Conservation (phyloP, 2,797 vertebrate species). For the Silurus aristotelis region DNA sequence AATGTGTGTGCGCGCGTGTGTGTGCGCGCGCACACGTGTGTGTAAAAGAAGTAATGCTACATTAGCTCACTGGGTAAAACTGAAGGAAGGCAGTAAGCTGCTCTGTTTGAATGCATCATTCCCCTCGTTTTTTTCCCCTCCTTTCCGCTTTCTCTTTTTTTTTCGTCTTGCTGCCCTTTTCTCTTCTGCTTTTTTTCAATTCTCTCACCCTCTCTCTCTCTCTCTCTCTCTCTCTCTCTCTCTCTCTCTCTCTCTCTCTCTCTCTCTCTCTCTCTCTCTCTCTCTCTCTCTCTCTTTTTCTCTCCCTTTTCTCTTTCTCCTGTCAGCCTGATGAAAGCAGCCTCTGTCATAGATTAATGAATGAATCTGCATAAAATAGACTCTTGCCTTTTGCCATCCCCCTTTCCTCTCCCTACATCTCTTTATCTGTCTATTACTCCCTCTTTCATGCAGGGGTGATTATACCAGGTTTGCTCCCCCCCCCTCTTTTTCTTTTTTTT, state of each 20-base stretch:
- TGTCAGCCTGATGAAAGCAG: slow-evolving; percentile 68
- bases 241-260: slow-evolving; percentile 25
- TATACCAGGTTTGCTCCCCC: slow-evolving; percentile 15
- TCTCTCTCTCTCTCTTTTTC: slow-evolving; percentile 4
- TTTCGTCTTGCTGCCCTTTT: neutral
- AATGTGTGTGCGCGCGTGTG: slow-evolving; percentile 37
- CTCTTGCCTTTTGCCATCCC: slow-evolving; percentile 51
- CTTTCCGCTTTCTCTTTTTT: slow-evolving; percentile 35
- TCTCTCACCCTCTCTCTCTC: neutral
- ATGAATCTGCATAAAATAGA: slow-evolving; percentile 75
- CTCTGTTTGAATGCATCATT: slow-evolving; percentile 20
- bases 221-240: slow-evolving; percentile 31
- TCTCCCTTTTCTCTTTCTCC: slow-evolving; percentile 35
- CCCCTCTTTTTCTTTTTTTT: neutral
- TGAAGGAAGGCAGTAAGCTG: slow-evolving; percentile 39
- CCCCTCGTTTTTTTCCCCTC: neutral
- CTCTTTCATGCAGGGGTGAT: slow-evolving; percentile 38
- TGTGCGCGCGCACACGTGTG: slow-evolving; percentile 40
- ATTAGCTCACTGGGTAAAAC: slow-evolving; percentile 53
- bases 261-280: slow-evolving; percentile 10
- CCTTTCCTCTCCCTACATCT: neutral
- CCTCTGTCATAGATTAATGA: slow-evolving; percentile 74
- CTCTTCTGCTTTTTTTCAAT: slow-evolving; percentile 13
- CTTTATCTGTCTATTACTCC: neutral
- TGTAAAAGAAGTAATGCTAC: slow-evolving; percentile 51